These are phyloP conservation scores for Sebastes cheni DNA, from an alignment of 2,797 vertebrate genomes.

Conservation along the genomic window DNA sequence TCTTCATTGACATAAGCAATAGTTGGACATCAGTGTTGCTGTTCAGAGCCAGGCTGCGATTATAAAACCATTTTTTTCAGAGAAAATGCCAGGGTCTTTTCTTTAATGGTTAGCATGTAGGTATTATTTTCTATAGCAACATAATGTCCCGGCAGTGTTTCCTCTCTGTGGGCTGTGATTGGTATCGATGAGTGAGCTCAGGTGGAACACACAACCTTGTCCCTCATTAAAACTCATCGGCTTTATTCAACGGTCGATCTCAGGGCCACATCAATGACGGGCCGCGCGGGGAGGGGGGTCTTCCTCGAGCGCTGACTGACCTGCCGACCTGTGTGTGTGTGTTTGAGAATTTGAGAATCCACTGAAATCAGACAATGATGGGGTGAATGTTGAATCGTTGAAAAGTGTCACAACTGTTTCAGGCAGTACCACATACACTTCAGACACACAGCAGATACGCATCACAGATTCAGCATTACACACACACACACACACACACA, in stretches of 20 bases:
- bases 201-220: conserved; percentile 56
- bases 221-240: conserved; percentile 54
- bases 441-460: conserved; percentile 34
- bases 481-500: conserved; percentile 4
- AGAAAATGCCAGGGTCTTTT: not conserved
- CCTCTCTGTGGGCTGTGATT: conserved; percentile 27
- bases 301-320: not conserved
- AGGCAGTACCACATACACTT: conserved; percentile 7
- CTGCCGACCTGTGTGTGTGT: not conserved
- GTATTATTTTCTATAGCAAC: conserved; percentile 12
- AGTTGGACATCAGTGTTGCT: not conserved
- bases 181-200: conserved; percentile 61
- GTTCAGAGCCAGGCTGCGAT: not conserved
- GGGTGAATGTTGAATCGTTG: conserved; percentile 14
- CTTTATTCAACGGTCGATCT: conserved; percentile 40
- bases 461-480: conserved; percentile 4
- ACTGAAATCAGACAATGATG: conserved; percentile 15
- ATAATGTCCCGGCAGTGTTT: conserved; percentile 7
- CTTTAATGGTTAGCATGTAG: not conserved
- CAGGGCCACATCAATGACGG: conserved; percentile 20
- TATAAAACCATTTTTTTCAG: not conserved
- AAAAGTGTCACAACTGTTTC: conserved; percentile 25
- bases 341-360: conserved; percentile 43
- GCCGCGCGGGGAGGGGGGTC: not conserved
- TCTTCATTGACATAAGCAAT: not conserved